Evolutionary conservation across 2,888 invertebrate genomes (phyloP).

Genomic region (Enoplolaimus lenunculus): DNA sequence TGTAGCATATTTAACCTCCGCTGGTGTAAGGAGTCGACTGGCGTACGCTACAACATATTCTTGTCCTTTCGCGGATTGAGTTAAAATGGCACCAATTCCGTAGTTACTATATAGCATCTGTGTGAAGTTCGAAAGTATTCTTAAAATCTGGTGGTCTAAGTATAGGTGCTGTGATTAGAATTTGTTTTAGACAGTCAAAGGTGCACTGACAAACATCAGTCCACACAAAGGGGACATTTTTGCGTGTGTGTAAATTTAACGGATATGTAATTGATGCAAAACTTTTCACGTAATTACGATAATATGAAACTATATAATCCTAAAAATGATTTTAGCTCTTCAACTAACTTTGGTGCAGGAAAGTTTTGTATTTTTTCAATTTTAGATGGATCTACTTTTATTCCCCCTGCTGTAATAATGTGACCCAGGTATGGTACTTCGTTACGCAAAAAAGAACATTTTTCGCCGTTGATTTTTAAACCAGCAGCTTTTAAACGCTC

Average conservation of each 20-base stretch:
- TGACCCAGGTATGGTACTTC: too few relatives aligned
- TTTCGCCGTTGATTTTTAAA: too few relatives aligned
- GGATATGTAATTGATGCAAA: conserved; percentile 7
- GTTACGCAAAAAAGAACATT: too few relatives aligned
- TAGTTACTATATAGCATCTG: too few relatives aligned
- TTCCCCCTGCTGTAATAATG: too few relatives aligned
- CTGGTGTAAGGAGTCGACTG: too few relatives aligned
- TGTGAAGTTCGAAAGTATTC: not conserved
- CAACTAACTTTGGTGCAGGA: conserved; percentile 14
- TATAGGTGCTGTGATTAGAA: not conserved
- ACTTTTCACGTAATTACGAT: conserved; percentile 10
- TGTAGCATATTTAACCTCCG: too few relatives aligned
- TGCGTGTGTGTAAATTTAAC: not conserved
- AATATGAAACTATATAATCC: conserved; percentile 17
- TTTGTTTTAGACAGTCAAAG: not conserved
- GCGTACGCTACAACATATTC: too few relatives aligned
- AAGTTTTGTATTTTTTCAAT: conserved; percentile 5
- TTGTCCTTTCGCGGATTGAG: too few relatives aligned
- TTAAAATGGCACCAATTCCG: too few relatives aligned
- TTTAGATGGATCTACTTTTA: conserved; percentile 12
- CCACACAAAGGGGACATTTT: not conserved
- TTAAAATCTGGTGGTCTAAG: not conserved
- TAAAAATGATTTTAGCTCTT: conserved; percentile 12
- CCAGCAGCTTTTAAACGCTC: too few relatives aligned
- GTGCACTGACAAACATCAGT: not conserved